These are phyloP conservation scores for Cyclargus thomasi DNA, from an alignment of 1,140 invertebrate species.

Conservation along the genomic window DNA sequence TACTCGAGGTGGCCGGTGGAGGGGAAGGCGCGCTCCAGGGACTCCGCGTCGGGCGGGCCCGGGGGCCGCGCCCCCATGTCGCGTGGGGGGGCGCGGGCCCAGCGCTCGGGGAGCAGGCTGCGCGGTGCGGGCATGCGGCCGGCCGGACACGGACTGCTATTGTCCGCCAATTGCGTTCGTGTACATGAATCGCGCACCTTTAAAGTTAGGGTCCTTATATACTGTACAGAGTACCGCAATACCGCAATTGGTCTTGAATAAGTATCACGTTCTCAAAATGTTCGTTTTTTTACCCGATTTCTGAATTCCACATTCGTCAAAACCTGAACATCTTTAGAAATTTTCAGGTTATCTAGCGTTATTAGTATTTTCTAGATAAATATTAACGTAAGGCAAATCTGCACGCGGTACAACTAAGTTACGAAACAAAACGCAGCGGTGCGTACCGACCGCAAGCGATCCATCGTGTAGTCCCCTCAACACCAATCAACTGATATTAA, in stretches of 20 bases:
- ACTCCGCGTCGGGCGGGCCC: conserved; percentile 73
- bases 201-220: conserved; percentile 37
- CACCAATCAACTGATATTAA: conserved; percentile 33
- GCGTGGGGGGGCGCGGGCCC: conserved; percentile 46
- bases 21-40: conserved; percentile 79
- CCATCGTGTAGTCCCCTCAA: conserved; percentile 23
- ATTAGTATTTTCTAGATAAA: no score
- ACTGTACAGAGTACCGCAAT: conserved; percentile 20
- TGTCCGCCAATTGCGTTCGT: conserved; percentile 54
- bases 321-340: no score
- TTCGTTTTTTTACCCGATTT: background rate
- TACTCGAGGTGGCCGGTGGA: conserved; percentile 81
- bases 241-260: no score
- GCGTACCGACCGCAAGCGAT: background rate
- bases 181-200: conserved; percentile 58
- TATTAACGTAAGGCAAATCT: no score
- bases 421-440: background rate
- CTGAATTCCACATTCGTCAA: no score
- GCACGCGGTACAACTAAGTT: no score
- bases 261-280: no score
- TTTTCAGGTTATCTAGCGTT: no score
- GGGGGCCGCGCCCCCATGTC: conserved; percentile 49
- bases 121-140: conserved; percentile 60
- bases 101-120: conserved; percentile 52
- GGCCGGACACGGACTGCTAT: conserved; percentile 48